A percentile compares a stretch with the other conserved stretches of the same genome.
Conservation (phyloP, 1,140 invertebrate genomes). For the Sinonovacula constricta region DNA sequence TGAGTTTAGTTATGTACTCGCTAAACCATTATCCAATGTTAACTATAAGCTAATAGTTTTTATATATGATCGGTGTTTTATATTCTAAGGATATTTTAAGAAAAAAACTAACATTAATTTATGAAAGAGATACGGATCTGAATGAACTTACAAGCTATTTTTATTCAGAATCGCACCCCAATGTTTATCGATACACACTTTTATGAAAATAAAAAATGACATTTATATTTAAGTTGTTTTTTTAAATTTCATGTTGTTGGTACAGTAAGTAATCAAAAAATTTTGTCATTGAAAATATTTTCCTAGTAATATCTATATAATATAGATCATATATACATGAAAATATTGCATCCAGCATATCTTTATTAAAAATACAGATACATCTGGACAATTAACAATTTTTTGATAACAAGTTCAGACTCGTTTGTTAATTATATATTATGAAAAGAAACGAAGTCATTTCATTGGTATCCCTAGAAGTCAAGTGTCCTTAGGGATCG, state of each 20-base stretch:
- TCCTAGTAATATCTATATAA: background rate
- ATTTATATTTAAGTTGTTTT: background rate
- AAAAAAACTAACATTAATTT: background rate
- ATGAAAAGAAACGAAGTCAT: no score
- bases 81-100: background rate
- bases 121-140: background rate
- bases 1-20: background rate
- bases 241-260: background rate
- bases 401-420: no score
- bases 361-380: background rate
- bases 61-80: background rate
- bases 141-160: background rate
- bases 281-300: background rate
- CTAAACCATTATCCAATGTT: background rate
- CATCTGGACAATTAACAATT: background rate
- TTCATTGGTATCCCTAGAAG: no score
- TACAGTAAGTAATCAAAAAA: background rate
- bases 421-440: no score
- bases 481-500: no score
- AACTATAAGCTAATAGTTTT: background rate
- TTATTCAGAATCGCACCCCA: background rate
- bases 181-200: background rate
- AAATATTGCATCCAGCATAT: background rate
- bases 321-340: background rate
- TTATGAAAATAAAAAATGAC: conserved; percentile 1